A percentile compares a stretch with the other conserved stretches of the same genome.
These are phyloP conservation scores for Catharus fuscescens DNA, from an alignment of 2,113 vertebrate species.

Conservation along the genomic window DNA sequence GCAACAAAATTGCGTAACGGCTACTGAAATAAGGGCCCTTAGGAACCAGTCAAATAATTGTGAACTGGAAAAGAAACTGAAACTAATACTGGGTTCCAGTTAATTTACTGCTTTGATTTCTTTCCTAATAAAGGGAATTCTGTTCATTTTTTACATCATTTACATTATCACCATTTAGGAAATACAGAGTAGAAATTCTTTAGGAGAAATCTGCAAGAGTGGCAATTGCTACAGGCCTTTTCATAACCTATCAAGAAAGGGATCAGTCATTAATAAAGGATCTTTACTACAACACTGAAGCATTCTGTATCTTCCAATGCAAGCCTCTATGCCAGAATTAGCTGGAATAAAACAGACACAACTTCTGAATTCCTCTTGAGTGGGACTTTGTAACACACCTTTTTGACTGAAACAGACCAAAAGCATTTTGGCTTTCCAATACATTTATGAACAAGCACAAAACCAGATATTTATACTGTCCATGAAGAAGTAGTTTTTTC, in stretches of 20 bases:
- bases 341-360: not conserved
- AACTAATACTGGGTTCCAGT: not conserved
- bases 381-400: not conserved
- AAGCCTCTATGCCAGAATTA: not conserved
- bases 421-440: not conserved
- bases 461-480: not conserved
- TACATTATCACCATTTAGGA: not conserved
- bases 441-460: not conserved
- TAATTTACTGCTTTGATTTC: not conserved
- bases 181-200: not conserved
- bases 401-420: not conserved
- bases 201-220: not conserved
- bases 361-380: not conserved
- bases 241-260: not conserved
- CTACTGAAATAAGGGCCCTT: not conserved
- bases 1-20: rapidly evolving
- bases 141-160: not conserved
- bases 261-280: not conserved
- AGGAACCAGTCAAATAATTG: not conserved
- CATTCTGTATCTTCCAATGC: not conserved
- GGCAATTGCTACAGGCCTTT: not conserved
- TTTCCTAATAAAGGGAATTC: not conserved
- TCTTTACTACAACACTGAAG: not conserved
- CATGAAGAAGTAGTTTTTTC: not conserved
- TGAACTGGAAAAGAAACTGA: not conserved